Base-by-base conservation (phyloP, 2,113 vertebrate species). In the Periophthalmodon schlosseri region DNA sequence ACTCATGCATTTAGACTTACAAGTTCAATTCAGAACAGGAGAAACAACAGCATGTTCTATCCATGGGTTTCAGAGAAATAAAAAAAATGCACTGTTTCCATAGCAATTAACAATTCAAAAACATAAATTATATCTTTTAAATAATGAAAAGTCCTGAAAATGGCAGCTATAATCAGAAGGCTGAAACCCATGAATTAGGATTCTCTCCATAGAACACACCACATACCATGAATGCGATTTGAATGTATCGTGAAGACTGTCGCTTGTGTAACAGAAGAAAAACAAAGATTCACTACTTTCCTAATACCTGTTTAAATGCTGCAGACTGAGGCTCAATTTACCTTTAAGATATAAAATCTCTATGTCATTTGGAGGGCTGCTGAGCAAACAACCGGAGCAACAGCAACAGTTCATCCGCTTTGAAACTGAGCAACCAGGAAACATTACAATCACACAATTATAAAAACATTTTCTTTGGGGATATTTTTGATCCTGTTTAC, bases 271-370 rank as follows among this genome's bases (percentile, higher is more conserved):
- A 63, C 15, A 63, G 60, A 63, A 63, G 15, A 63, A 63, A 34
- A 24, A 33, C 15, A 63, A 1, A 34, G 15, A 34, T 20, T 63
- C 2, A 63, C 13, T 3, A 2, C 28, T 4, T 24, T 15, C 0
- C 28, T 34, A 18, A 28, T 2, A 5, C 20, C 36, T 10, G 9
- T 6, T 10, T 10, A 56, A 56, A 56, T 56, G 2, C 2, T n/a
- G 52, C 20, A 56, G 7, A 21, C 2, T 56, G 8, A 21, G 16
- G 52, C 60, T 3, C 13, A 33, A 34, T 0, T 63, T 63, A 63
- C 60, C 60, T 63, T 63, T 63, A 18, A 63, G 60, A 63, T 63
- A 63, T 8, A 63, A 33, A 34, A 63, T 34, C 60, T 63, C 60
- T 34, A 63, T 20, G 60, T 63, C 60, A 34, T 63, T 34, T 16